A percentile compares a stretch with the other conserved stretches of the same genome.
These are phyloP conservation scores for Koerneria pararmatus DNA, from an alignment of 2,888 invertebrate species.

Conservation along the genomic window DNA sequence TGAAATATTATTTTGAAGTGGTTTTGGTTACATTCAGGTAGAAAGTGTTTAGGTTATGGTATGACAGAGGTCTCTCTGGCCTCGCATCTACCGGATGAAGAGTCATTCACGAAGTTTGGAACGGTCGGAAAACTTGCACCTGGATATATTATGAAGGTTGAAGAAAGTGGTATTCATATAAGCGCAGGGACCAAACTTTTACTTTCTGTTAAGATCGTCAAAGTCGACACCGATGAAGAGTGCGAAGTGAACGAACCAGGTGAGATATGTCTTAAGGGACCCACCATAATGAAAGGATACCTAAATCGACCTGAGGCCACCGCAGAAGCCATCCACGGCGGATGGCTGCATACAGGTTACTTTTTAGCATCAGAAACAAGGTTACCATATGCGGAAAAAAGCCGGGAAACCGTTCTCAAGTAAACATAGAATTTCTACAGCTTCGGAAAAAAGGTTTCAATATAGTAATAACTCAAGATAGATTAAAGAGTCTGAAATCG, in stretches of 20 bases:
- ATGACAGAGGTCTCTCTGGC: constrained; percentile 36
- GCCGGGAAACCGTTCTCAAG: no score
- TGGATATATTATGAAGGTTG: constrained; percentile 32
- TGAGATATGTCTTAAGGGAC: constrained; percentile 83
- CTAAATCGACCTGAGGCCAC: constrained; percentile 67
- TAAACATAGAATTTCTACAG: no score
- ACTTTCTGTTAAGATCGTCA: constrained; percentile 1
- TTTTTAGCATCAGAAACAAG: not conserved
- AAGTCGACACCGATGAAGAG: constrained; percentile 10
- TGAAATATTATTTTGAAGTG: no score
- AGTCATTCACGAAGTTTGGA: constrained; percentile 21
- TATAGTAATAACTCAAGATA: no score
- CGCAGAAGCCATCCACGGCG: constrained; percentile 31
- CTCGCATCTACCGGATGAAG: constrained; percentile 12
- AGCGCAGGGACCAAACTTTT: not conserved
- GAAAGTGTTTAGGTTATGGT: constrained; percentile 35
- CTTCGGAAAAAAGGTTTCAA: no score
- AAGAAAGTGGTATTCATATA: constrained; percentile 25
- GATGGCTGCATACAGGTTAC: constrained; percentile 37
- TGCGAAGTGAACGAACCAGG: constrained; percentile 25
- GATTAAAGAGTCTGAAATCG: no score
- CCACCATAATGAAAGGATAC: constrained; percentile 75
- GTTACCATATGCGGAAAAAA: not conserved
- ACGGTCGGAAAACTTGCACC: constrained; percentile 21
- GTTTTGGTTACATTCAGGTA: no score